Percentiles rank a stretch among this genome's conserved stretches.
phyloP scores from a whole-genome alignment of 2,113 vertebrate species.

The Neoarius graeffei region DNA sequence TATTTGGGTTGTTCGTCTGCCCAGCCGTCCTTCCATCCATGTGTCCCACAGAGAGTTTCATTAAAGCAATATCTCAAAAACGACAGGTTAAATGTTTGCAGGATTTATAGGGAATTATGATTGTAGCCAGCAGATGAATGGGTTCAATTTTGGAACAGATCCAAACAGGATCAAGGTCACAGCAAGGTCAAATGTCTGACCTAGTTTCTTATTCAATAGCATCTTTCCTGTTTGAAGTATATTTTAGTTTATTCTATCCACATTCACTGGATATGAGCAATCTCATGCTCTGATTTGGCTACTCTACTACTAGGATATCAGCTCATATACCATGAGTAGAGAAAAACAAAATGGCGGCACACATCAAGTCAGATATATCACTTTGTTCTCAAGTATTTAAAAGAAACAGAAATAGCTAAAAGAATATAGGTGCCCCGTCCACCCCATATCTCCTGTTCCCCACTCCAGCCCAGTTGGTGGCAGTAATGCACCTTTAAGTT shows the following conservation, averaged over 20 bases:
- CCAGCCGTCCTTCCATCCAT: not conserved
- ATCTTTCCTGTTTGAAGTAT: not conserved
- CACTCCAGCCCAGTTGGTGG: no score
- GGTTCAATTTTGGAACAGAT: not conserved
- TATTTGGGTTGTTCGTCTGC: not conserved
- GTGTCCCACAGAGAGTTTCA: not conserved
- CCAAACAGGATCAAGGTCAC: not conserved
- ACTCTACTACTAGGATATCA: no score
- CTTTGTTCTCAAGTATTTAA: no score
- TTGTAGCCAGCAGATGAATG: not conserved
- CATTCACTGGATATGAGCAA: no score
- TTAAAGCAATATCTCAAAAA: not conserved
- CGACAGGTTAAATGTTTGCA: not conserved
- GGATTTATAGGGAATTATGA: not conserved
- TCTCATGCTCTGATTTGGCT: no score
- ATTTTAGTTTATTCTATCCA: not conserved
- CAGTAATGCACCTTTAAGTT: no score
- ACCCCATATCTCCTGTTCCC: no score
- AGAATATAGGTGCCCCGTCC: no score
- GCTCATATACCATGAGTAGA: no score
- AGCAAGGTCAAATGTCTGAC: not conserved
- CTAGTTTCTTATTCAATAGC: not conserved
- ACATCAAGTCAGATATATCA: no score
- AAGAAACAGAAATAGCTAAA: no score
- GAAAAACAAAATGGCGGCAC: no score